Evolutionary conservation across 2,113 vertebrate genomes (phyloP), one percentile per base, ranked within the genome.

Genomic region (Microcebus tavaratra): DNA sequence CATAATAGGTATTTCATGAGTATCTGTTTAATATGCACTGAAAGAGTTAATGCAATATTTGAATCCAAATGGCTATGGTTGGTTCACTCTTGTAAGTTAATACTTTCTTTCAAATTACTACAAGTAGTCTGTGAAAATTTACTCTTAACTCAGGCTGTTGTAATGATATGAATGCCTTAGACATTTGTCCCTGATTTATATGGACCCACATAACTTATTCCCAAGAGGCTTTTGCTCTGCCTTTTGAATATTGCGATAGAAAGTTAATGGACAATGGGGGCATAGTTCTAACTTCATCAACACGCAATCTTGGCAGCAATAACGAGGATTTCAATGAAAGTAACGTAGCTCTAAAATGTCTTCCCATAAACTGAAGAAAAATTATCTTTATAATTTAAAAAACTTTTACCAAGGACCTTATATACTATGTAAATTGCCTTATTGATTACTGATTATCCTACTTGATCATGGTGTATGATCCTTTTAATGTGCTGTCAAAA

Each of bases 71-170:
- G 50, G 31, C 68, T 89, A 31, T 45, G 39, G 34, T 87, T 91
- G n/a, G 4, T 68, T 79, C 39, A 25, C 15, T 93, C 36, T 72
- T 57, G 4, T 78, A 92, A 92, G 70, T 65, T 92, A 87, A 42
- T 87, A 95, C 67, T 73, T 15, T 90, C 25, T 92, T 93, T 39
- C 63, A 90, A 90, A 59, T 91, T 65, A 59, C 27, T 94, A 31
- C 8, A 85, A 86, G 10, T 27, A 91, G 59, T 55, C 73, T 90
- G 31, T 39, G 75, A 92, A 94, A 90, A 85, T 85, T 55, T 81
- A 78, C 5, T 83, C 12, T 75, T 53, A 82, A 76, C 29, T 65
- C 50, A 78, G 29, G 8, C 68, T 78, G 34, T 85, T 80, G 25
- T 59, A 88, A 84, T 57, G 17, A 36, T 53, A 55, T 86, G 53